Base-by-base conservation (phyloP, 2,113 vertebrate species). In the Origma solitaria region DNA sequence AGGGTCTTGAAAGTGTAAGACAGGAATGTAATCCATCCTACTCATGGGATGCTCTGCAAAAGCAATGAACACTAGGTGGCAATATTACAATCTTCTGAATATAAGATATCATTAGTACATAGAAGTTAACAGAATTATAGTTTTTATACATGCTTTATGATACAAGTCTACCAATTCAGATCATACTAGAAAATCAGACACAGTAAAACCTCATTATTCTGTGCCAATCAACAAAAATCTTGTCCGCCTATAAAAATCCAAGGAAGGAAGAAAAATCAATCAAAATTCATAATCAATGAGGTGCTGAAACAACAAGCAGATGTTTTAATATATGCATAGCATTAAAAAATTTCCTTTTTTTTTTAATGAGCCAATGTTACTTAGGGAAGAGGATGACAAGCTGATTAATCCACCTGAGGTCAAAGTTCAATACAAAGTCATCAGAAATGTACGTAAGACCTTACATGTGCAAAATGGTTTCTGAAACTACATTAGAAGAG, bases 61-160 rank as follows among this genome's bases (percentile, higher is more conserved):
- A 50, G 10, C n/a, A 69, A 30, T 12, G 73, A 84, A 75, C 94
- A 89, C 83, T 8, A 95, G 91, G 72, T 96, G 95, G 80, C 88
- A 94, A 75, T 56, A 75, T 58, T 49, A 66, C 56, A 27, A 11
- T 28, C 35, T 61, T 35, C 24, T 64, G 72, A 68, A 62, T 10
- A 13, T 19, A 60, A 56, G 17, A 7, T 14, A 38, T 30, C 12
- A 54, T 33, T 75, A 40, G 50, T 13, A 53, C 10, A 10, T 9
- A 51, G 33, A 65, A 64, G 28, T 53, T n/a, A n/a, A 53, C 0
- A 47, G 25, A 78, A 73, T 45, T 54, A 18, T 5, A 53, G 23
- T 22, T 54, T 70, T 75, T 78, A 9, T 28, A 47, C 13, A 21
- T 2, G 1, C 13, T 57, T 95, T 65, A 65, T 45, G 19, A 53